Percentiles rank a stretch among this genome's conserved stretches.
Conservation (phyloP, 2,797 vertebrate genomes). For the Rhynchonycteris naso region DNA sequence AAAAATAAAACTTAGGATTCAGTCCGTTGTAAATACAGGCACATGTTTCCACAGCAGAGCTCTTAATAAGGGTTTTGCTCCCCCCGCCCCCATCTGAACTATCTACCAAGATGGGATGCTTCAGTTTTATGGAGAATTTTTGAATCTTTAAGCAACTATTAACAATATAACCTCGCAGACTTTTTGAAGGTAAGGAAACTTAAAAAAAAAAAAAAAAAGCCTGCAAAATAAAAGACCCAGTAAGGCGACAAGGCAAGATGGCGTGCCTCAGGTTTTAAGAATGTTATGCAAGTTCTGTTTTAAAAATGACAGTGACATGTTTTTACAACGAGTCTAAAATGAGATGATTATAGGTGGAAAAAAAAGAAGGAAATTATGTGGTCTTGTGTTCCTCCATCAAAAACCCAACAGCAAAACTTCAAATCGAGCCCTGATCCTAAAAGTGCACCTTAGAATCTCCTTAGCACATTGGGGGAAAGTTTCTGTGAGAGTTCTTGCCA, state of each 20-base stretch:
- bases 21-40: slow-evolving; percentile 6
- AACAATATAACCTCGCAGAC: not conserved
- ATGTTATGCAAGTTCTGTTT: not conserved
- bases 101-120: not conserved
- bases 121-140: not conserved
- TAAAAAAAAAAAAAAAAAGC: not conserved
- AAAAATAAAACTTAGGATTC: not conserved
- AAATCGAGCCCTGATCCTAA: not conserved
- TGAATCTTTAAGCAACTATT: slow-evolving; percentile 35
- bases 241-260: not conserved
- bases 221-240: not conserved
- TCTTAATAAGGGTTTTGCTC: not conserved
- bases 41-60: not conserved
- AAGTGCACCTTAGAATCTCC: not conserved
- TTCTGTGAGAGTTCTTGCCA: not conserved
- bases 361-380: not conserved
- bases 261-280: not conserved
- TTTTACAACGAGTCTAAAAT: not conserved
- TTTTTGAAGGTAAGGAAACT: not conserved
- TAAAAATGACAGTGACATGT: not conserved
- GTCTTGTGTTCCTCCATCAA: not conserved
- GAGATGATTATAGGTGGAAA: not conserved
- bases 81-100: not conserved
- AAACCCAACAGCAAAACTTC: not conserved
- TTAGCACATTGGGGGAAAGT: slow-evolving; percentile 6